These are phyloP conservation scores for Heteractis magnifica DNA, from an alignment of 92 coral and sea anemone species.

Conservation along the genomic window DNA sequence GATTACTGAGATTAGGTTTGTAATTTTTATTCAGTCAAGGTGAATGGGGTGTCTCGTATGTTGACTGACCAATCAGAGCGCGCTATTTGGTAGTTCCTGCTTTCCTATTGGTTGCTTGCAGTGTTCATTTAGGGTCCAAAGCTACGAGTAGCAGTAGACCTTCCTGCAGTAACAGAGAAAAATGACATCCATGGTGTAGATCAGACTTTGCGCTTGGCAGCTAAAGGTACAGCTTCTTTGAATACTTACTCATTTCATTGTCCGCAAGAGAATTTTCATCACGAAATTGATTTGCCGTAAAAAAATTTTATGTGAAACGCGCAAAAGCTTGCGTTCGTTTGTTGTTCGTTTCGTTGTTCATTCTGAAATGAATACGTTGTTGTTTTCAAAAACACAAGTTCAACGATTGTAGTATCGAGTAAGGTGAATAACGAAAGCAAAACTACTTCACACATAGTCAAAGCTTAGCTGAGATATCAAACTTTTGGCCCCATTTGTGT, in stretches of 20 bases:
- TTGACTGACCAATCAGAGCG: conserved; percentile 69
- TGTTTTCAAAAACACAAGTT: conserved; percentile 7
- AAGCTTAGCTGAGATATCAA: not conserved
- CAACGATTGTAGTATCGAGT: not conserved
- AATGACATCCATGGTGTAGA: conserved; percentile 36
- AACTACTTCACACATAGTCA: not conserved
- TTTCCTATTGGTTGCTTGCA: conserved; percentile 64
- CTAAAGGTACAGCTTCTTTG: conserved; percentile 25
- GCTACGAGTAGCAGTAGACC: conserved; percentile 43
- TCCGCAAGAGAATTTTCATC: not conserved
- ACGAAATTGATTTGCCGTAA: not conserved
- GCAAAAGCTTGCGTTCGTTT: conserved; percentile 15
- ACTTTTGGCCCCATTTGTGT: conserved; percentile 3
- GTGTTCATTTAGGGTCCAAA: conserved; percentile 94
- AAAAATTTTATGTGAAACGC: not conserved
- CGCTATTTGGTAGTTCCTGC: conserved; percentile 47
- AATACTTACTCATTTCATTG: not conserved
- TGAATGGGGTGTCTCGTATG: conserved; percentile 68
- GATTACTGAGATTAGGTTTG: conserved; percentile 29
- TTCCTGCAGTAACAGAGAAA: conserved; percentile 41
- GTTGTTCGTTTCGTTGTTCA: conserved; percentile 30
- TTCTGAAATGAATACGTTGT: conserved; percentile 26
- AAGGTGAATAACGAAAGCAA: not conserved
- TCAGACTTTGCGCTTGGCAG: conserved; percentile 8
- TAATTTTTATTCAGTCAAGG: conserved; percentile 33